Percentiles rank a stretch among this genome's conserved stretches.
phyloP scores from a whole-genome alignment of 1,140 invertebrate genomes.

The Heliconius himera region DNA sequence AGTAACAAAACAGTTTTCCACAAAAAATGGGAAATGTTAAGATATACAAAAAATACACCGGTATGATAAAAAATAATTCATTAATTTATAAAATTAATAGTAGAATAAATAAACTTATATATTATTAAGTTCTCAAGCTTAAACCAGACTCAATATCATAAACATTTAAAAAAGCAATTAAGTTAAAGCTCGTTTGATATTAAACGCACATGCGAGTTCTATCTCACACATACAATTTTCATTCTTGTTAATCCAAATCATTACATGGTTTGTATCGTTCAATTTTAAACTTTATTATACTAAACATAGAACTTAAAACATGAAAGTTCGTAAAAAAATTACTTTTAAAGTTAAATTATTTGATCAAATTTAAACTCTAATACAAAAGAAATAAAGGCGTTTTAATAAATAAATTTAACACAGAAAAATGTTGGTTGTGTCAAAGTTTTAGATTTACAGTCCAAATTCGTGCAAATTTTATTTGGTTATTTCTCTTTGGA shows the following conservation, averaged over 20 bases:
- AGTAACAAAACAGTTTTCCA: too few species aligned
- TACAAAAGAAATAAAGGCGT: background rate
- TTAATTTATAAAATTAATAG: too few species aligned
- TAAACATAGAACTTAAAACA: background rate
- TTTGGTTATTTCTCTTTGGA: constrained; percentile 2
- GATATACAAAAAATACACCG: too few species aligned
- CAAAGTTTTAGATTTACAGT: constrained; percentile 28
- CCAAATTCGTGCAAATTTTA: constrained; percentile 1
- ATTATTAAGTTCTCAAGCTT: background rate
- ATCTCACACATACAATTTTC: constrained; percentile 24
- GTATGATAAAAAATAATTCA: too few species aligned
- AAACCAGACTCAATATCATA: background rate
- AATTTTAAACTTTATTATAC: background rate
- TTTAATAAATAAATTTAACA: background rate
- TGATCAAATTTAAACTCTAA: background rate
- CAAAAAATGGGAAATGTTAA: too few species aligned
- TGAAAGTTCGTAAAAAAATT: background rate
- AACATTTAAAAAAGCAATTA: background rate
- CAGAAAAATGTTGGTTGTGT: background rate
- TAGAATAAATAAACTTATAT: background rate
- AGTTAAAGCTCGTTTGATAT: constrained; percentile 2
- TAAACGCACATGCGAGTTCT: constrained; percentile 17
- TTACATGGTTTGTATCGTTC: background rate
- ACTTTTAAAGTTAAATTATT: background rate
- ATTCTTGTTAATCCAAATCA: constrained; percentile 16